These are phyloP conservation scores for Poeciliopsis paucimaculata DNA, from an alignment of 2,797 vertebrate species.

Conservation along the genomic window DNA sequence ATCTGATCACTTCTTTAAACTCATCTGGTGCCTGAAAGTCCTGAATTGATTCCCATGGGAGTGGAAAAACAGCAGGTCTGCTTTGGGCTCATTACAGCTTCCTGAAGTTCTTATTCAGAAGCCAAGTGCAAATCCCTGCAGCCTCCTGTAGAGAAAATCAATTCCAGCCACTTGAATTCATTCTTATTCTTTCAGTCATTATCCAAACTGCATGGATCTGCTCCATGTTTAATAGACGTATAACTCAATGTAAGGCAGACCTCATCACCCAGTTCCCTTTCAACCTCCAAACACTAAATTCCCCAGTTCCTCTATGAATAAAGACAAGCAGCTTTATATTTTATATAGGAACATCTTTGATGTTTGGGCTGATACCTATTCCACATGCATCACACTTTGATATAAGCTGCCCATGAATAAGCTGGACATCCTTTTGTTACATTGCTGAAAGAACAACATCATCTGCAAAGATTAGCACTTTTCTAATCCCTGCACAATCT, in stretches of 20 bases:
- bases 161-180: not conserved
- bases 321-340: not conserved
- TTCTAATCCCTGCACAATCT: not conserved
- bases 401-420: not conserved
- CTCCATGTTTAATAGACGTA: not conserved
- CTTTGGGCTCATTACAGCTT: constrained; percentile 1
- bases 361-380: not conserved
- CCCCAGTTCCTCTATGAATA: not conserved
- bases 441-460: not conserved
- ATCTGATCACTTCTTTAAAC: not conserved
- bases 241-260: not conserved
- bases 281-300: not conserved
- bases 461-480: not conserved
- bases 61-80: constrained; percentile 1
- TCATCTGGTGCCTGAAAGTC: not conserved
- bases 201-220: constrained; percentile 3
- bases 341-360: not conserved
- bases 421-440: not conserved
- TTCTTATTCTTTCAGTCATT: not conserved
- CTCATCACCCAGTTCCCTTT: not conserved
- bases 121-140: not conserved
- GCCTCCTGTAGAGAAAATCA: not conserved
- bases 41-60: not conserved
- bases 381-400: not conserved
- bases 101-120: not conserved